These are phyloP conservation scores for Nylanderia fulva DNA, from an alignment of 1,140 invertebrate species.

Conservation along the genomic window DNA sequence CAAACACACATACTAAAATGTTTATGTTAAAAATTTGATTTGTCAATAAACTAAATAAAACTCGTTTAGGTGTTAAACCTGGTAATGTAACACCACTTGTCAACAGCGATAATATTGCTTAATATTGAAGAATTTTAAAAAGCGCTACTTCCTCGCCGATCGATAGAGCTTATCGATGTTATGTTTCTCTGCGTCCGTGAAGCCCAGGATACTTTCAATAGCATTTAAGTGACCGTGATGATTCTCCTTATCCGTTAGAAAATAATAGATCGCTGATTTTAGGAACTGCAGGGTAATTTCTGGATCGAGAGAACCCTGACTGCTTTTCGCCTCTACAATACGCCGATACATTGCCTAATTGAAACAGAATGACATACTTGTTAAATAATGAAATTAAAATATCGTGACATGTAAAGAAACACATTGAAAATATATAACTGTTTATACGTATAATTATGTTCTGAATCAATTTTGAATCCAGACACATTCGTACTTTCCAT, in stretches of 20 bases:
- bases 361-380: constrained; percentile 45
- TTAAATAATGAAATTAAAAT: constrained; percentile 25
- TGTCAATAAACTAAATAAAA: not conserved
- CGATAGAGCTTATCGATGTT: constrained; percentile 89
- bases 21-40: not conserved
- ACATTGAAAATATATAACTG: constrained; percentile 29
- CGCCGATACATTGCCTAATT: constrained; percentile 93
- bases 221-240: constrained; percentile 93
- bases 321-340: constrained; percentile 90
- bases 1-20: not conserved
- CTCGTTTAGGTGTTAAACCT: not conserved
- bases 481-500: not conserved
- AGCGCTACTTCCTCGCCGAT: constrained; percentile 78
- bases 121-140: constrained; percentile 57
- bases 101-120: constrained; percentile 52
- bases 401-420: not conserved
- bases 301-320: constrained; percentile 90
- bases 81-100: constrained; percentile 14
- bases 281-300: constrained; percentile 95
- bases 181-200: constrained; percentile 90
- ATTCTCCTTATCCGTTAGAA: constrained; percentile 94
- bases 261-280: constrained; percentile 96
- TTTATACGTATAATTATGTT: constrained; percentile 24
- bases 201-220: constrained; percentile 94
- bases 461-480: constrained; percentile 30